Percentiles rank a stretch among this genome's conserved stretches.
Conservation (phyloP, 1,140 invertebrate genomes). For the Drosophila ambigua region DNA sequence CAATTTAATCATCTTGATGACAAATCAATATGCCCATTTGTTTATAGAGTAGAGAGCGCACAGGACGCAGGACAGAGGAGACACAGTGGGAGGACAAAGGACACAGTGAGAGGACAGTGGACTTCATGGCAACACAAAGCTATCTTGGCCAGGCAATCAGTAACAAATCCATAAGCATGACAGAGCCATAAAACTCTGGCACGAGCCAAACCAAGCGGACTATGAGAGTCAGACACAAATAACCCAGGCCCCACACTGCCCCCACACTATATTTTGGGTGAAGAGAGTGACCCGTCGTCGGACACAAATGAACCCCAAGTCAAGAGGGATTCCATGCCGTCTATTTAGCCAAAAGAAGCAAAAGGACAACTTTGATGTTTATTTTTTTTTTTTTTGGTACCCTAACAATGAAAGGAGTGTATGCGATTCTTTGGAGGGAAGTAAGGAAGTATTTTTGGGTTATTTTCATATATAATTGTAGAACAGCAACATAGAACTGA, state of each 20-base stretch:
- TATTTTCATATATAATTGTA: too few species aligned
- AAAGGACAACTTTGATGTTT: constrained; percentile 42
- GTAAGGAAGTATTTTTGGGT: background rate
- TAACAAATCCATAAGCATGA: constrained; percentile 79
- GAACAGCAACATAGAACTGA: too few species aligned
- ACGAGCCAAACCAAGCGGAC: constrained; percentile 38
- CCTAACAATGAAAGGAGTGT: too few species aligned
- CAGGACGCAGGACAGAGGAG: constrained; percentile 26
- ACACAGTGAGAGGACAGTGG: background rate
- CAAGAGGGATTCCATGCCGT: constrained; percentile 40
- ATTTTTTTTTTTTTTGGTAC: constrained; percentile 33
- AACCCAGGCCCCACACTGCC: constrained; percentile 16
- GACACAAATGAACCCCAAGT: constrained; percentile 55
- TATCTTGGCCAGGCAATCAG: constrained; percentile 72
- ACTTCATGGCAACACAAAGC: constrained; percentile 44
- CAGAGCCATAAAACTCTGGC: constrained; percentile 68
- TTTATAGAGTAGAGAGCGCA: constrained; percentile 43
- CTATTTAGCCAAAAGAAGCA: constrained; percentile 37
- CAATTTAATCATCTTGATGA: constrained; percentile 60
- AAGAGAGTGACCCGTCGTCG: constrained; percentile 45
- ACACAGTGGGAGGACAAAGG: background rate
- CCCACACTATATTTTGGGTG: constrained; percentile 7
- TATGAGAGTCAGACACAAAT: constrained; percentile 19
- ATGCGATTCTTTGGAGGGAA: constrained; percentile 3
- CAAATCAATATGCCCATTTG: constrained; percentile 73